phyloP scores from a whole-genome alignment of 1,140 invertebrate species.

The Atta texana region DNA sequence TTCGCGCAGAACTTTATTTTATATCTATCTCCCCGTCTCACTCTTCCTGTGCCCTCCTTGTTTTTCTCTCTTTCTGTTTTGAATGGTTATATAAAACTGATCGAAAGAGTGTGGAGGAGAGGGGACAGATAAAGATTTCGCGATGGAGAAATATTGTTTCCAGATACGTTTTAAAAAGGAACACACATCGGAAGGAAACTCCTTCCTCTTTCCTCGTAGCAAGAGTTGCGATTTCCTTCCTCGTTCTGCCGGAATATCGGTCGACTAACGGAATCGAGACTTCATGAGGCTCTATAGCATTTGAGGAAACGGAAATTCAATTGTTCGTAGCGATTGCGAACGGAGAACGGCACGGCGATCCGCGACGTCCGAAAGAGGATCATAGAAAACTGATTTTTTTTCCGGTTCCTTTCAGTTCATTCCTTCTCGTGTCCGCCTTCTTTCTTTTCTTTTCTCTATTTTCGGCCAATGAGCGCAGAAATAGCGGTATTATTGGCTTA shows the following conservation, averaged over 20 bases:
- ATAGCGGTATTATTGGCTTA: slow-evolving; percentile 85
- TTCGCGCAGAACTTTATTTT: slow-evolving; percentile 58
- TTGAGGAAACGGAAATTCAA: slow-evolving; percentile 66
- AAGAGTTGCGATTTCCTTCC: slow-evolving; percentile 42
- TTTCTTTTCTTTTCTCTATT: slow-evolving; percentile 33
- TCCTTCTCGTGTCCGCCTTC: slow-evolving; percentile 28
- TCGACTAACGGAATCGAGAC: slow-evolving; percentile 47
- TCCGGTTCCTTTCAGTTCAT: slow-evolving; percentile 65
- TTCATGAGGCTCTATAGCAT: slow-evolving; percentile 21
- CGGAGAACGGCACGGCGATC: slow-evolving; percentile 32
- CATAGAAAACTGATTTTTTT: slow-evolving; percentile 77
- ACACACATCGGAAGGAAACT: slow-evolving; percentile 28
- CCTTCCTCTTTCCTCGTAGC: background rate
- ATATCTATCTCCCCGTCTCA: slow-evolving; percentile 6
- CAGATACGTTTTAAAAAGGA: slow-evolving; percentile 17
- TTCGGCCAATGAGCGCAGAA: slow-evolving; percentile 71
- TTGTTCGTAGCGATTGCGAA: slow-evolving; percentile 61
- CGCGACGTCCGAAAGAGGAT: slow-evolving; percentile 68
- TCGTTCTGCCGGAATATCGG: slow-evolving; percentile 23
- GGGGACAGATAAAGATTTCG: background rate
- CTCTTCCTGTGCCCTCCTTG: background rate
- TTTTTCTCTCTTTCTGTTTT: slow-evolving; percentile 20
- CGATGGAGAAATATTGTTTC: slow-evolving; percentile 48
- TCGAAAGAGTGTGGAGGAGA: background rate
- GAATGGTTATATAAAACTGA: slow-evolving; percentile 35